Conservation (phyloP, 1,140 invertebrate species). For the Tetraneura akinire region DNA sequence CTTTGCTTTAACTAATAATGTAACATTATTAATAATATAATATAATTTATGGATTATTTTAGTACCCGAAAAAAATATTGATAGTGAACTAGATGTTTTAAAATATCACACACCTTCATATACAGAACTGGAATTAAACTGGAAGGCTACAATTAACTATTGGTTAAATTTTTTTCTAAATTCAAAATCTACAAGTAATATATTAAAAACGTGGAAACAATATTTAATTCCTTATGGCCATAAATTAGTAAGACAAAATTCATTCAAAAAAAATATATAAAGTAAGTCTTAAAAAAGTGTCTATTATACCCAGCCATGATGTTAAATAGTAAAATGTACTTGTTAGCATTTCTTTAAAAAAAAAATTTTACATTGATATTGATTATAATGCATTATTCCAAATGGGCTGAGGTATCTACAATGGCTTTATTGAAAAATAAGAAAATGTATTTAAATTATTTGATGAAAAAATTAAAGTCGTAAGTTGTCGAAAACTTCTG, state of each 20-base stretch:
- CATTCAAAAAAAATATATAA: too few species aligned
- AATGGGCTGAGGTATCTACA: background rate
- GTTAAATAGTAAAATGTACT: too few species aligned
- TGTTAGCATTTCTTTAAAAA: too few species aligned
- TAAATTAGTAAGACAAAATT: background rate
- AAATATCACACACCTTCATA: background rate
- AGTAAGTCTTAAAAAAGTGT: too few species aligned
- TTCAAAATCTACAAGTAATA: too few species aligned
- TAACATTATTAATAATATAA: background rate
- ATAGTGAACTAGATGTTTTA: background rate
- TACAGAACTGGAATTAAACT: background rate
- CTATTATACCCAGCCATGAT: too few species aligned
- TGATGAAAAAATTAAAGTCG: background rate
- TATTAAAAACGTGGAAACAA: background rate
- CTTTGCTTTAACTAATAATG: background rate
- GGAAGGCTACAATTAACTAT: background rate
- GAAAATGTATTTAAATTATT: background rate
- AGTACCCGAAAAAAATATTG: background rate
- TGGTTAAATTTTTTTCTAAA: too few species aligned
- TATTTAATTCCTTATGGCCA: background rate
- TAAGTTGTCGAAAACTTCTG: background rate
- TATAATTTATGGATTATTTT: background rate
- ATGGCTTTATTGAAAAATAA: background rate
- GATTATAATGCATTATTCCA: slow-evolving; percentile 6
- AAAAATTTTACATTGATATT: background rate